Evolutionary conservation across 92 coral and sea anemone genomes (phyloP), one percentile per base, ranked within the genome.

Genomic region (Palythoa grandiflora): DNA sequence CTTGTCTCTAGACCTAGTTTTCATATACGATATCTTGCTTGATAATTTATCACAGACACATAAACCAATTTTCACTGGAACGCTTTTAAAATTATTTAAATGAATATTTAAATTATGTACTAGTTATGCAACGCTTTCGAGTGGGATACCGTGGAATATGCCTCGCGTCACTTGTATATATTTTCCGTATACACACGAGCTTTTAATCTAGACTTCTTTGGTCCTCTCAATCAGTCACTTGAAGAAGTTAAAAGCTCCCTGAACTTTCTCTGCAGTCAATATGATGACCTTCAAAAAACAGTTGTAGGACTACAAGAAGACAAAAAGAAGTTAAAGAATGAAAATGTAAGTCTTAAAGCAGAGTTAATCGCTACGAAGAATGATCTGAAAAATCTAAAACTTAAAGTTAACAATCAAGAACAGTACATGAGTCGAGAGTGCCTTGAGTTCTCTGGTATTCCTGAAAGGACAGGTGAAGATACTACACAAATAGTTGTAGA

Each of bases 311-410:
- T 73, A 15, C 78, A 73, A 73, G 53, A 39, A 44, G 78, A 6
- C 55, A 73, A 73, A 57, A 73, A 73, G 78, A 39, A 73, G 61
- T 55, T 55, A 55, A 55, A 55, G 61, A 55, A 55, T 55, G 61
- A 55, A 15, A 55, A 55, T 55, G 14, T 55, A 55, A 55, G 61
- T 15, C 61, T 55, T 55, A 55, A 55, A 55, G 61, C 61, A 55
- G 61, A 55, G 61, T 55, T 55, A 55, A 55, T 55, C 61, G 61
- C 61, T 8, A 55, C 61, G 12, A 55, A 55, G 61, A 55, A 6
- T 35, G 73, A 68, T 35, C 36, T 68, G 12, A 68, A 68, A 68
- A 6, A 19, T 68, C 73, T 19, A 35, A 68, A 68, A 68, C 36
- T 9, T 19, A 0, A 19, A 19, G 36, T 68, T 19, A 68, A 68